Conservation (phyloP, 2,113 vertebrate species). For the Brachypteracias leptosomus region DNA sequence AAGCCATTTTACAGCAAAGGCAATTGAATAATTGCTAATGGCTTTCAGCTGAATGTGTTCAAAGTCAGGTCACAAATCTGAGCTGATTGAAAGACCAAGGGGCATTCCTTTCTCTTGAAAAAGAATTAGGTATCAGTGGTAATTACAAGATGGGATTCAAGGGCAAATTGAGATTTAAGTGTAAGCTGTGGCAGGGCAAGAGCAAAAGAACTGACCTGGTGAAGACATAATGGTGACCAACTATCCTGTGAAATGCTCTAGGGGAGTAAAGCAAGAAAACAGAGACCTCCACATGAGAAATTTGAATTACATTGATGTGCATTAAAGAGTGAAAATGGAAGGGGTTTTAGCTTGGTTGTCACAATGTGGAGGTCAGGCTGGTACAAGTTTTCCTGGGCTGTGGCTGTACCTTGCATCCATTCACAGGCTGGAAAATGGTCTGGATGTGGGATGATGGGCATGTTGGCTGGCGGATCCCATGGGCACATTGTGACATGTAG, state of each 20-base stretch:
- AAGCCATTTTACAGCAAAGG: conserved; percentile 41
- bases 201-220: background rate
- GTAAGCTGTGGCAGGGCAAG: background rate
- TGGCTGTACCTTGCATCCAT: background rate
- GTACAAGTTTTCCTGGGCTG: background rate
- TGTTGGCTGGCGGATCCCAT: background rate
- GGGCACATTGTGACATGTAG: background rate
- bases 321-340: background rate
- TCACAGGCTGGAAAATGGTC: background rate
- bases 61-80: conserved; percentile 33
- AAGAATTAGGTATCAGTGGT: conserved; percentile 1
- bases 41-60: conserved; percentile 58
- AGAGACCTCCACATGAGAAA: background rate
- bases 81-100: conserved; percentile 17
- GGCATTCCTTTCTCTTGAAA: conserved; percentile 12
- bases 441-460: background rate
- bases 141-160: conserved; percentile 17
- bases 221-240: background rate
- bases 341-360: fast-evolving
- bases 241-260: background rate
- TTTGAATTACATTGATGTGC: background rate
- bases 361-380: background rate
- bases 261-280: background rate
- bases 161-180: background rate
- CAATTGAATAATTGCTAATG: conserved; percentile 57